Evolutionary conservation across 2,113 vertebrate species (phyloP), one percentile per base, ranked within the genome.

Genomic region (Pholis gunnellus): DNA sequence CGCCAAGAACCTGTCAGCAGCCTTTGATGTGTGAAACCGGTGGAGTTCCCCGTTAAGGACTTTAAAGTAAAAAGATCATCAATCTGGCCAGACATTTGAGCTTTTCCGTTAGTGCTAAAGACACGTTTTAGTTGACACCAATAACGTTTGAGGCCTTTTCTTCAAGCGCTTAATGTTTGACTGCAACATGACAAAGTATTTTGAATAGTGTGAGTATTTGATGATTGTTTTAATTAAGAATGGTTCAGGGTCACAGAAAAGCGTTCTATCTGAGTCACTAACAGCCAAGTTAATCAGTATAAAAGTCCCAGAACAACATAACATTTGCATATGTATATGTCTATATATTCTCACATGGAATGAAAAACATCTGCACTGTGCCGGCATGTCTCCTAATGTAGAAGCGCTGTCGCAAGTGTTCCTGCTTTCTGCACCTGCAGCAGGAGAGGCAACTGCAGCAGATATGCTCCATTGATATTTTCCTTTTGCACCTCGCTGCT

Each of bases 401-500:
- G 57, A 64, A 46, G 75, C 78, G 6, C 17, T 77, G 25, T 72
- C 73, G 74, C 29, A 34, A 10, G 50, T 38, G 46, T 20, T 76
- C 69, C 57, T 57, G 56, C 46, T 75, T 66, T 22, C 31, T 31
- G 13, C n/a, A 67, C 34, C 54, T 50, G 78, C 75, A 78, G 83
- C 48, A 65, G 68, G 27, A 67, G 50, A 48, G 46, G 20, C 42
- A 75, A 61, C 50, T n/a, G 34, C 44, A 52, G 72, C 3, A 27
- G 54, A 66, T 69, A 64, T 40, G 78, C 48, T 65, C 60, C 72
- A 34, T 4, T 67, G 68, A 76, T 52, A 74, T 60, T 63, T 74
- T 29, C 44, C 27, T 2, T 78, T 83, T 65, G 52, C 60, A 38
- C 2, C 56, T 60, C 1, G 20, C 54, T 73, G 75, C 82, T 84